A percentile compares a stretch with the other conserved stretches of the same genome.
phyloP scores from a whole-genome alignment of 2,113 vertebrate species.

The Baryphthengus martii region DNA sequence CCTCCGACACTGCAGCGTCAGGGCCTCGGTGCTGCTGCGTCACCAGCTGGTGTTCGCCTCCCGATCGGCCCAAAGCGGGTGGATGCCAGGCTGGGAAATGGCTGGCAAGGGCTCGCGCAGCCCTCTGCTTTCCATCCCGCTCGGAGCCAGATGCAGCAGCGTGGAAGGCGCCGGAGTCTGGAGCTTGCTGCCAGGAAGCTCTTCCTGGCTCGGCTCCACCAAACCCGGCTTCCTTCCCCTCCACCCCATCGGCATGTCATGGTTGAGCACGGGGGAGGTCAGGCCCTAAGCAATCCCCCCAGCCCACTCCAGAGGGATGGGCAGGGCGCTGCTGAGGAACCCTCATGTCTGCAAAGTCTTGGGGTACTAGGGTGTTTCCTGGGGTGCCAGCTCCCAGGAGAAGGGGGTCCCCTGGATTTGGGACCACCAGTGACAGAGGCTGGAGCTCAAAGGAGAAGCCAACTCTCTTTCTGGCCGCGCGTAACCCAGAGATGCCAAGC shows the following conservation, averaged over 20 bases:
- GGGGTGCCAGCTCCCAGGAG: neutral
- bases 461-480: neutral
- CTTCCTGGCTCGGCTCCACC: neutral
- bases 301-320: neutral
- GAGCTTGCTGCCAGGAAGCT: slow-evolving; percentile 11
- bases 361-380: neutral
- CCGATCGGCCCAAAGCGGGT: rapidly evolving
- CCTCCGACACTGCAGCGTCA: neutral
- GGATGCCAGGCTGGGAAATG: neutral
- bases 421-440: neutral
- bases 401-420: neutral
- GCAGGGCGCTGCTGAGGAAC: neutral
- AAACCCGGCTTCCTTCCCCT: neutral
- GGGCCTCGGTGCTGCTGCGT: neutral
- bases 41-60: neutral
- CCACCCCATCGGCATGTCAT: neutral
- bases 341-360: neutral
- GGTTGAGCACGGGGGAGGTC: neutral
- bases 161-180: neutral
- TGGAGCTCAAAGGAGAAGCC: neutral
- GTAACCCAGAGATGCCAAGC: rapidly evolving
- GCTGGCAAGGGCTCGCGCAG: neutral
- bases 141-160: neutral
- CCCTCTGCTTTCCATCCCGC: neutral
- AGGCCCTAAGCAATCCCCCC: neutral